A percentile compares a stretch with the other conserved stretches of the same genome.
phyloP scores from a whole-genome alignment of 2,113 vertebrate species.

The Marmota monax region DNA sequence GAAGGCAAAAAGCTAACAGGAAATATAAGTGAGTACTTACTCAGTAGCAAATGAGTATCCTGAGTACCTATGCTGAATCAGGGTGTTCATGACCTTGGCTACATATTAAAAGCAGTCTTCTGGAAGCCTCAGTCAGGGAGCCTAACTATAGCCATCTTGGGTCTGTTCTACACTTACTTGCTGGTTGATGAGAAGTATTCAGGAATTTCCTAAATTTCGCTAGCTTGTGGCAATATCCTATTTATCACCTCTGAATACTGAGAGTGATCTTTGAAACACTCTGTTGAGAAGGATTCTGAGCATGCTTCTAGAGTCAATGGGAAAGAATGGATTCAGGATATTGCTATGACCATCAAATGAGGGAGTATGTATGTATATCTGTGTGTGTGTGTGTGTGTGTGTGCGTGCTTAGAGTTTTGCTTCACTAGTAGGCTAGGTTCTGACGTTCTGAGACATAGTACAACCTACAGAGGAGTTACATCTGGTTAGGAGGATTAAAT shows the following conservation, averaged over 20 bases:
- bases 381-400: background rate
- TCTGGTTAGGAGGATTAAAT: background rate
- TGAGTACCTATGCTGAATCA: no score
- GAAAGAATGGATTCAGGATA: background rate
- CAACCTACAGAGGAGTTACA: background rate
- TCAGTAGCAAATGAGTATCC: no score
- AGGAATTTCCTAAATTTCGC: background rate
- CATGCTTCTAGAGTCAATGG: background rate
- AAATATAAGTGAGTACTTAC: no score
- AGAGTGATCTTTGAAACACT: background rate
- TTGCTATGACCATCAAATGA: background rate
- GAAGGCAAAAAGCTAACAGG: no score
- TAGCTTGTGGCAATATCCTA: background rate
- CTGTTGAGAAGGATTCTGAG: background rate
- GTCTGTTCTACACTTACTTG: background rate
- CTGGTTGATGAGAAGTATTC: background rate
- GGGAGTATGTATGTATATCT: no score
- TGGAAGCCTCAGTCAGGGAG: no score
- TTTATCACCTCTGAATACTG: background rate
- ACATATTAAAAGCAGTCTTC: no score
- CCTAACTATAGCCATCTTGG: no score
- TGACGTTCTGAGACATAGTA: background rate
- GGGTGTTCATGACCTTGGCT: no score
- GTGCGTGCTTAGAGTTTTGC: background rate
- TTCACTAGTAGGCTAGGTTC: background rate